A percentile compares a stretch with the other conserved stretches of the same genome.
phyloP scores from a whole-genome alignment of 2,113 vertebrate species.

The Eulemur rufifrons region DNA sequence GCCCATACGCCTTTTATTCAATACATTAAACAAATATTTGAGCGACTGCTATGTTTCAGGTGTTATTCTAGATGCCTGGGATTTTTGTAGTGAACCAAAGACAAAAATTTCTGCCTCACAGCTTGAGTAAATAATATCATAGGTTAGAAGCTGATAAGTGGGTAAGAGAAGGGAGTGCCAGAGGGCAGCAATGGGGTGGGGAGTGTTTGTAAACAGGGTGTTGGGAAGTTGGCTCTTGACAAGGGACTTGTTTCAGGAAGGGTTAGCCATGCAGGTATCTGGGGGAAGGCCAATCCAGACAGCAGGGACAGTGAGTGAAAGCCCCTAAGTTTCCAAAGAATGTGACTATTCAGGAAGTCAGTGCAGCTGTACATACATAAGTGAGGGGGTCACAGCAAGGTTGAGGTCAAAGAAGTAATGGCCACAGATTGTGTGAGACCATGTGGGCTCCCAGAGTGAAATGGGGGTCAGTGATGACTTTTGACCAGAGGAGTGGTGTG shows the following conservation, averaged over 20 bases:
- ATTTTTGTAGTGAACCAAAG: background rate
- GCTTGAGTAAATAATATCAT: background rate
- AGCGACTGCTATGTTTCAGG: background rate
- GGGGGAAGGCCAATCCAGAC: background rate
- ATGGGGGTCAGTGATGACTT: background rate
- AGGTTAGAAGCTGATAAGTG: background rate
- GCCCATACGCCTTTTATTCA: background rate
- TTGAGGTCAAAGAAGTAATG: background rate
- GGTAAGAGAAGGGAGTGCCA: background rate
- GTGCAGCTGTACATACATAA: background rate
- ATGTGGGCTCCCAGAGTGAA: background rate
- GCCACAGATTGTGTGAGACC: background rate
- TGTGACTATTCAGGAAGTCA: background rate
- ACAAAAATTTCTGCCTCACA: background rate
- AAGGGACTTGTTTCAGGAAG: background rate
- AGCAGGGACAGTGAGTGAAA: background rate
- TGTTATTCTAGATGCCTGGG: background rate
- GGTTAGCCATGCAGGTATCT: background rate
- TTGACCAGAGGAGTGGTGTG: background rate
- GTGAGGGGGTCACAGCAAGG: background rate
- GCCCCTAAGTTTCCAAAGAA: background rate
- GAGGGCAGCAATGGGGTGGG: rapidly evolving
- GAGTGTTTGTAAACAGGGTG: background rate
- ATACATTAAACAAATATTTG: conserved; percentile 18
- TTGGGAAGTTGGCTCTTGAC: background rate